Evolutionary conservation across 2,113 vertebrate species (phyloP), one percentile per base, ranked within the genome.

Genomic region (Lontra canadensis): DNA sequence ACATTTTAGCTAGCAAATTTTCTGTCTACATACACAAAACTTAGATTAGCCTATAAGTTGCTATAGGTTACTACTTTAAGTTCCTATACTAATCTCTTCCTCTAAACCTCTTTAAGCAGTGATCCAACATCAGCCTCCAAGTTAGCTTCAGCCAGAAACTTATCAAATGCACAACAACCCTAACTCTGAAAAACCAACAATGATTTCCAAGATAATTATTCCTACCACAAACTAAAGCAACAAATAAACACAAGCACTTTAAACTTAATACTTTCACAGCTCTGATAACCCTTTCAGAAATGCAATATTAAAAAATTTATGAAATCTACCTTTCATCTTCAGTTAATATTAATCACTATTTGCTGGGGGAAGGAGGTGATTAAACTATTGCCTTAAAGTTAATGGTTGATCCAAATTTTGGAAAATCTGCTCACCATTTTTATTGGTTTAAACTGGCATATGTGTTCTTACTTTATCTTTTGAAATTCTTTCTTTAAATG

Each of bases 171-270:
- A 95, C 96, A 88, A 47, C 80, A 79, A 97, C 0, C 0, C 0
- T 86, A 93, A 1, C 5, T 42, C 95, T 49, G 49, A 73, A 94
- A 88, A 97, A 90, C 39, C 49, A 55, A 74, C 12, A 89, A 29
- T 87, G 85, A 95, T 87, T 92, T 39, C 97, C 39, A 97, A 92
- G n/a, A 25, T 47, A 71, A 97, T 88, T 88, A 93, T 95, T 87
- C 20, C 4, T 86, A 88, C 61, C 47, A 97, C n/a, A 97, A 95
- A 47, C 39, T 31, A 94, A 91, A 92, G 57, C 79, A 97, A 96
- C 29, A 90, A 97, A 85, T 34, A 95, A 29, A 86, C 3, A 87
- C 67, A 97, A 94, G 7, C 14, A 97, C 55, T 86, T 95, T 85
- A 81, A 76, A 59, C 2, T 71, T 23, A 88, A 34, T n/a, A 81